Evolutionary conservation across 2,113 vertebrate species (phyloP).

Genomic region (Limnothrissa miodon): DNA sequence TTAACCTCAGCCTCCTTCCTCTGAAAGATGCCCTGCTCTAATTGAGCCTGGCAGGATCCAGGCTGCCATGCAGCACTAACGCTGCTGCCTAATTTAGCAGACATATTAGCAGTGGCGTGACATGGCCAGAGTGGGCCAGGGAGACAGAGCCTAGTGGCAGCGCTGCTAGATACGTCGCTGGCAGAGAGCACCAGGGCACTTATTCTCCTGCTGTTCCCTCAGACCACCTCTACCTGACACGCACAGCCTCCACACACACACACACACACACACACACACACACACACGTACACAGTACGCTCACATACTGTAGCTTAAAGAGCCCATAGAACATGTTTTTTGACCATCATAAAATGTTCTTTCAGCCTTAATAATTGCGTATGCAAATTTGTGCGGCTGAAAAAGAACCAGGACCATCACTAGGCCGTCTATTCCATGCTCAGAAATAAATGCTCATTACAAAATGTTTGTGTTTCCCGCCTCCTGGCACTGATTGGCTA

Average conservation of each 20-base stretch:
- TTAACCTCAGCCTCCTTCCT: conserved; percentile 58
- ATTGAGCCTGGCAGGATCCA: conserved; percentile 62
- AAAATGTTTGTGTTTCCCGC: too few relatives aligned
- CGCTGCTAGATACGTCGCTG: conserved; percentile 50
- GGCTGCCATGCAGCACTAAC: conserved; percentile 53
- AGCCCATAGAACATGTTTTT: too few relatives aligned
- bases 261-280: conserved; percentile 6
- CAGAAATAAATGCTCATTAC: too few relatives aligned
- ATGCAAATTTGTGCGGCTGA: too few relatives aligned
- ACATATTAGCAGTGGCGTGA: conserved; percentile 60
- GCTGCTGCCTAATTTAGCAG: conserved; percentile 61
- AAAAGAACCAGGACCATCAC: too few relatives aligned
- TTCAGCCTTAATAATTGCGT: too few relatives aligned
- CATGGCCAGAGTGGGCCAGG: conserved; percentile 52
- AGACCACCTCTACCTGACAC: background rate
- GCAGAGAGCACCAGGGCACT: conserved; percentile 28
- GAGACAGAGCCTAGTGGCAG: conserved; percentile 49
- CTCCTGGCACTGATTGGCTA: too few relatives aligned
- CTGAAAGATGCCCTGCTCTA: conserved; percentile 57
- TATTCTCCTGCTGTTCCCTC: conserved; percentile 28
- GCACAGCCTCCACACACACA: background rate
- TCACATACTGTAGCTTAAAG: too few relatives aligned
- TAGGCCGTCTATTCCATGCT: too few relatives aligned
- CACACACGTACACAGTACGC: background rate
- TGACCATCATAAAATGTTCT: too few relatives aligned